These are phyloP conservation scores for Rhincodon typus DNA, from an alignment of 2,797 vertebrate genomes.

Conservation along the genomic window DNA sequence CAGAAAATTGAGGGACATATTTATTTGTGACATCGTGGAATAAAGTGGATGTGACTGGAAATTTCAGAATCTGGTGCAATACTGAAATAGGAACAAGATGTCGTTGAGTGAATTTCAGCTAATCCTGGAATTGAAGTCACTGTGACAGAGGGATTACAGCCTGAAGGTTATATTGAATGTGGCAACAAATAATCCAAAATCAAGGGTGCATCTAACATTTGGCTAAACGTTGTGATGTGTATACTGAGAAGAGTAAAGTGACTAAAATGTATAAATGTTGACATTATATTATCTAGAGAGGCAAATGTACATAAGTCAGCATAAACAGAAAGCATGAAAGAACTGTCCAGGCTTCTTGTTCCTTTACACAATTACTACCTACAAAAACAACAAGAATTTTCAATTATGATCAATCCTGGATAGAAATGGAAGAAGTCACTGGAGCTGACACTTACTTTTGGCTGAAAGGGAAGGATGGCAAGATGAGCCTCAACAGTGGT, in stretches of 20 bases:
- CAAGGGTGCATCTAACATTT: neutral
- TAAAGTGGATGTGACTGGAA: neutral
- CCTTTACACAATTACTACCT: neutral
- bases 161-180: neutral
- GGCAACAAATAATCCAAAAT: neutral
- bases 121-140: neutral
- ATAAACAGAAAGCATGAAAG: too few relatives aligned
- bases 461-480: neutral
- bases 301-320: too few relatives aligned
- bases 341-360: neutral
- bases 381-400: neutral
- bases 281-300: neutral
- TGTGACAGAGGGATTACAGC: neutral
- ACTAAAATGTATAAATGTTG: neutral
- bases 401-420: neutral
- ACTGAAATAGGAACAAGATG: neutral
- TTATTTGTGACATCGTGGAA: neutral
- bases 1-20: too few relatives aligned
- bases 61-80: neutral
- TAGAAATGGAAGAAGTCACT: neutral
- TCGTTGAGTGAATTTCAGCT: neutral
- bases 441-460: neutral
- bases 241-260: neutral
- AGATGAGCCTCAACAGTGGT: neutral
- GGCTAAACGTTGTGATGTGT: neutral